phyloP scores from a whole-genome alignment of 2,797 vertebrate species.

The Tenualosa ilisha region DNA sequence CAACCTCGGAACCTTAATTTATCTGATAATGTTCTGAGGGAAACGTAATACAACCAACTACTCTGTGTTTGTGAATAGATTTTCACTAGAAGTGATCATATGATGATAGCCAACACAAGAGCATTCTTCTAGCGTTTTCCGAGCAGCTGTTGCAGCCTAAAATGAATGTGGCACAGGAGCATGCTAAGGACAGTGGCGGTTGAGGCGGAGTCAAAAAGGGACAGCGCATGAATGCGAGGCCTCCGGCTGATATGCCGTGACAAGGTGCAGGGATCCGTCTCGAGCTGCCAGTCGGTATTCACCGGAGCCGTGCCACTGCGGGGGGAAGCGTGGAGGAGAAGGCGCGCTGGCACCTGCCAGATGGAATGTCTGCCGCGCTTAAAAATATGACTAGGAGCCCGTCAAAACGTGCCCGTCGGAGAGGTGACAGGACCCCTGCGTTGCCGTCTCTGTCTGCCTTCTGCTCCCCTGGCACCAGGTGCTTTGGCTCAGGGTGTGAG shows the following conservation, averaged over 20 bases:
- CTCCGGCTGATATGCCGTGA: constrained; percentile 8
- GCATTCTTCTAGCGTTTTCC: not conserved
- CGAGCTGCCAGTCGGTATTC: constrained; percentile 16
- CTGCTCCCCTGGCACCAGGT: not conserved
- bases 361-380: constrained; percentile 18
- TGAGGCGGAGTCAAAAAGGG: not conserved
- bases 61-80: not conserved
- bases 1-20: not conserved
- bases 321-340: not conserved
- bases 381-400: constrained; percentile 22
- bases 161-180: not conserved
- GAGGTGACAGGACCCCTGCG: not conserved
- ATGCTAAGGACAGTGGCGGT: not conserved
- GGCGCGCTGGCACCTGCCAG: constrained; percentile 9
- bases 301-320: not conserved
- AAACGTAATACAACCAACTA: not conserved
- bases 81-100: not conserved
- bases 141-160: not conserved
- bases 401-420: not conserved
- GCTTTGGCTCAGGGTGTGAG: not conserved
- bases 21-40: too few species aligned
- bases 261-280: constrained; percentile 11
- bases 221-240: not conserved
- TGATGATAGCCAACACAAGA: not conserved
- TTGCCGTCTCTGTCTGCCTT: not conserved